phyloP scores from a whole-genome alignment of 2,797 vertebrate genomes.

The Argentina silus region DNA sequence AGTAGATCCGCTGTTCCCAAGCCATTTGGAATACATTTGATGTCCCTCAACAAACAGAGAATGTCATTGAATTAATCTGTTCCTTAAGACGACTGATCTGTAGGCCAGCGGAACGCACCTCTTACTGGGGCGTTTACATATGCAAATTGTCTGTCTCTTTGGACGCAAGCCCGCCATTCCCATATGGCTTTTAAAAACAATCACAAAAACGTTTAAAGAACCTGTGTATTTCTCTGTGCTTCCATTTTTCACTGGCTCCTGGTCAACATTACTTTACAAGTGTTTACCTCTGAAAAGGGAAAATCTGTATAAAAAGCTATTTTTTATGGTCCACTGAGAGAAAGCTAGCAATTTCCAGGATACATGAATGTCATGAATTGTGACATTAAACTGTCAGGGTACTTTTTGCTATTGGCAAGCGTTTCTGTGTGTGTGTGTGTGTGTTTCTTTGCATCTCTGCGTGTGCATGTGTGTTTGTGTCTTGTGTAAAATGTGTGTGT shows the following conservation, averaged over 20 bases:
- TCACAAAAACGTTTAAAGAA: slow-evolving; percentile 27
- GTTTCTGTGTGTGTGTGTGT: slow-evolving; percentile 9
- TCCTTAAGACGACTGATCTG: no score
- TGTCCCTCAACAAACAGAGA: no score
- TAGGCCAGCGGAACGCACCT: no score
- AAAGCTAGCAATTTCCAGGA: slow-evolving; percentile 50
- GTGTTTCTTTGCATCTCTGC: neutral
- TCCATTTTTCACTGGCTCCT: slow-evolving; percentile 31
- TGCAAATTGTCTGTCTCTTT: no score
- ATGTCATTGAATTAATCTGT: no score
- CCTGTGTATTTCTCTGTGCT: slow-evolving; percentile 2
- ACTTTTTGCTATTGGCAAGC: slow-evolving; percentile 46
- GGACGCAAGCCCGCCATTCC: no score
- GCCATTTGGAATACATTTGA: no score
- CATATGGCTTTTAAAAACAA: slow-evolving; percentile 28
- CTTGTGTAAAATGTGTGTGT: neutral
- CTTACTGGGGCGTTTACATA: no score
- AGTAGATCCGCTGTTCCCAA: no score
- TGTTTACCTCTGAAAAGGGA: slow-evolving; percentile 36
- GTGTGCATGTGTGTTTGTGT: slow-evolving; percentile 7
- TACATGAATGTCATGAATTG: slow-evolving; percentile 67
- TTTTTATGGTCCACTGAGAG: slow-evolving; percentile 51
- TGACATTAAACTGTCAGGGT: slow-evolving; percentile 71
- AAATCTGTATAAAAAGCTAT: slow-evolving; percentile 45
- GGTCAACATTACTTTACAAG: slow-evolving; percentile 38